phyloP scores from a whole-genome alignment of 2,797 vertebrate species.

The Thripadectes ignobilis region DNA sequence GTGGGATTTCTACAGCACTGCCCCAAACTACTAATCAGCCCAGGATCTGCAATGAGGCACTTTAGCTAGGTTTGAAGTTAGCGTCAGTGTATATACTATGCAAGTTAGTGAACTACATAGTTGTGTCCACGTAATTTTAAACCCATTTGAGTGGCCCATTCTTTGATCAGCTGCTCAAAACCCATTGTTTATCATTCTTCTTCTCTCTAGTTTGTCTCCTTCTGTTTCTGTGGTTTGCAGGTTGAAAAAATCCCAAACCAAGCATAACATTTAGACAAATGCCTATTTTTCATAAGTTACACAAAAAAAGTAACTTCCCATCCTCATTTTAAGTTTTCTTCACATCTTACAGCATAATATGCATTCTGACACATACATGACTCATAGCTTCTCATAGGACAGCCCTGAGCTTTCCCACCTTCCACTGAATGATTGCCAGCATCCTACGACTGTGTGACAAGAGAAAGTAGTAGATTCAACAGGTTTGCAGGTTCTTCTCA shows the following conservation, averaged over 20 bases:
- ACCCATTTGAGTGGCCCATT: neutral
- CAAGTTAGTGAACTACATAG: neutral
- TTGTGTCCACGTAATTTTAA: neutral
- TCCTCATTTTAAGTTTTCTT: neutral
- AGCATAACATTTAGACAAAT: neutral
- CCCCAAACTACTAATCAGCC: neutral
- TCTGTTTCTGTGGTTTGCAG: neutral
- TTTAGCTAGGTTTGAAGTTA: neutral
- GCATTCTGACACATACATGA: neutral
- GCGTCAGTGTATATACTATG: neutral
- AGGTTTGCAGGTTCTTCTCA: neutral
- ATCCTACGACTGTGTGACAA: neutral
- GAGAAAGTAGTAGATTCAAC: neutral
- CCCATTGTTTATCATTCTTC: neutral
- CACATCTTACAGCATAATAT: neutral
- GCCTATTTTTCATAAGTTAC: neutral
- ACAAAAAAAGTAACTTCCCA: neutral
- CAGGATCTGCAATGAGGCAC: neutral
- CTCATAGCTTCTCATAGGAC: neutral
- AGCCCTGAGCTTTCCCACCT: neutral
- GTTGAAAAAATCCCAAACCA: accelerated
- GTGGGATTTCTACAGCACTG: neutral
- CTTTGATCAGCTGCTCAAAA: neutral
- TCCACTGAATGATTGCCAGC: neutral
- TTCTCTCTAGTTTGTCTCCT: neutral